A percentile compares a stretch with the other conserved stretches of the same genome.
These are phyloP conservation scores for Ceratina japonica DNA, from an alignment of 1,140 invertebrate species.

Conservation along the genomic window DNA sequence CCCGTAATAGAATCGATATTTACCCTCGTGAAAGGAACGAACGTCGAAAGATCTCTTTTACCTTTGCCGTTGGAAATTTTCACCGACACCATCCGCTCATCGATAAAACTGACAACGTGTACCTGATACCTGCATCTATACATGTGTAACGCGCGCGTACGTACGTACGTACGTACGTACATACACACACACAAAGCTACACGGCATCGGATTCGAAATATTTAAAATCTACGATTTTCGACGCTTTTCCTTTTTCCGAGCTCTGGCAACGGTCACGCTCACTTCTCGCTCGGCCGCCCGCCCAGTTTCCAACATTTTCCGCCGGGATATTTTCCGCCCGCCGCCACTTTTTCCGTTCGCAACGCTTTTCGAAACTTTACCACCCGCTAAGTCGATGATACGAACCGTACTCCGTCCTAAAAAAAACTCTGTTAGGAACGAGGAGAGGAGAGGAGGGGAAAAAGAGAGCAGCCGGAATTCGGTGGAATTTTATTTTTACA, in stretches of 20 bases:
- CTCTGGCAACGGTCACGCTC: background rate
- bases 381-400: background rate
- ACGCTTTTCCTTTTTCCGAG: background rate
- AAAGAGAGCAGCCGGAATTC: background rate
- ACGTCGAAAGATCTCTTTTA: conserved; percentile 1
- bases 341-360: background rate
- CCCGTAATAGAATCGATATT: conserved; percentile 38
- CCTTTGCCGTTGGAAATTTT: background rate
- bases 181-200: too few species aligned
- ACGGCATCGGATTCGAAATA: too few species aligned
- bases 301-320: background rate
- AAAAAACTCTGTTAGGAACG: too few species aligned
- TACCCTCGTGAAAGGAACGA: conserved; percentile 5
- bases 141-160: too few species aligned
- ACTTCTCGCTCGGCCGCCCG: background rate
- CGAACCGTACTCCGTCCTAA: background rate
- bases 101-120: background rate
- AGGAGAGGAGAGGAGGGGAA: background rate
- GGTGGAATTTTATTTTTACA: background rate
- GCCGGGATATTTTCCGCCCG: background rate
- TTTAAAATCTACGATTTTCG: background rate
- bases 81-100: background rate
- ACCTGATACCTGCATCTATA: background rate
- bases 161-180: too few species aligned
- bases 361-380: background rate